These are phyloP conservation scores for Caranx ignobilis DNA, from an alignment of 2,113 vertebrate species.

Conservation along the genomic window DNA sequence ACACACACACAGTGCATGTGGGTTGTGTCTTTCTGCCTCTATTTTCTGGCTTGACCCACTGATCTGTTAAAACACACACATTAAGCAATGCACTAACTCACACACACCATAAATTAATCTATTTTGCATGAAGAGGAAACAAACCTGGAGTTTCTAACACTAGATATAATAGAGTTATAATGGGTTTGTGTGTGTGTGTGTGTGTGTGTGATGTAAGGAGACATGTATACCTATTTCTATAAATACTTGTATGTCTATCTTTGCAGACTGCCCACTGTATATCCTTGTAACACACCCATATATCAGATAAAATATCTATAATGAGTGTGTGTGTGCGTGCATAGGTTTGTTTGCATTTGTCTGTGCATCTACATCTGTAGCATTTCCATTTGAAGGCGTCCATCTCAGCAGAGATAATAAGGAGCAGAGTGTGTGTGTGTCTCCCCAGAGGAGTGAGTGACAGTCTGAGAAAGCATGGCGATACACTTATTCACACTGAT, in stretches of 20 bases:
- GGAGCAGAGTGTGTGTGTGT: conserved; percentile 57
- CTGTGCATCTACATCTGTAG: conserved; percentile 44
- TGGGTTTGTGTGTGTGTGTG: background rate
- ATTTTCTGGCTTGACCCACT: conserved; percentile 29
- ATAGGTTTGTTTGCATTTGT: conserved; percentile 34
- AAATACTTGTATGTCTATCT: conserved; percentile 10
- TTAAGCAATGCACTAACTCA: background rate
- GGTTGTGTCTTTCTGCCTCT: conserved; percentile 25
- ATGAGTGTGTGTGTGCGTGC: background rate
- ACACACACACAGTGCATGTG: conserved; percentile 25
- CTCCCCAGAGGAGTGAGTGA: conserved; percentile 81
- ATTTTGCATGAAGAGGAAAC: background rate
- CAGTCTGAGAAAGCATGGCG: conserved; percentile 74
- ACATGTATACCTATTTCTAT: conserved; percentile 2
- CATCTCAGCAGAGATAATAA: conserved; percentile 70
- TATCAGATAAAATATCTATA: conserved; percentile 3
- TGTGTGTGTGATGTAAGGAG: too few species aligned
- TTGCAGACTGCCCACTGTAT: conserved; percentile 19
- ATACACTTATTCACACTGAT: conserved; percentile 81
- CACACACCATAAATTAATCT: background rate
- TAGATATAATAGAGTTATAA: too few species aligned
- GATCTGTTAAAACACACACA: conserved; percentile 21
- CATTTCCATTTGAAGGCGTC: conserved; percentile 74
- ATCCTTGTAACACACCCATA: background rate
- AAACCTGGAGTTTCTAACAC: too few species aligned